phyloP scores from a whole-genome alignment of 2,888 invertebrate species.

The Deilephila elpenor region DNA sequence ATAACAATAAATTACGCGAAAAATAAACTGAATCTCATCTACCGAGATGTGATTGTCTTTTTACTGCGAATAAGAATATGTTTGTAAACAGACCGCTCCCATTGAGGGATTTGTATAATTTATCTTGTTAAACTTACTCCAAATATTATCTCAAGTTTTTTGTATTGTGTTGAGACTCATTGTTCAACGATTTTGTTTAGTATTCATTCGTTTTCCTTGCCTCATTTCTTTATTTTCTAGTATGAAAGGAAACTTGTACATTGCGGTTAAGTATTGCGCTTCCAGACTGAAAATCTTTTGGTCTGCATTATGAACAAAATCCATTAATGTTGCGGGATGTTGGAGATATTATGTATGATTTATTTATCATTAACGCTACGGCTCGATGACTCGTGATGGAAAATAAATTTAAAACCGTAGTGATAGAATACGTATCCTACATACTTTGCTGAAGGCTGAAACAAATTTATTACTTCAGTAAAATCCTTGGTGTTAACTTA shows the following conservation, averaged over 20 bases:
- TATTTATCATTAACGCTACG: background rate
- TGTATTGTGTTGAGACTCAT: background rate
- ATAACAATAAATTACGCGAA: conserved; percentile 72
- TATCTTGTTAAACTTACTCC: conserved; percentile 22
- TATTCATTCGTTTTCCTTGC: conserved; percentile 1
- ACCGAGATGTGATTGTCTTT: conserved; percentile 24
- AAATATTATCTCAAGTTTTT: conserved; percentile 15
- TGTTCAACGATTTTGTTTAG: background rate
- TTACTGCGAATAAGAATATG: conserved; percentile 30
- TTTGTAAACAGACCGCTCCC: conserved; percentile 28
- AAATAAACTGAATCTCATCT: conserved; percentile 68
- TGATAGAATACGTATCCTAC: too few species aligned
- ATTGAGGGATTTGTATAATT: conserved; percentile 27
- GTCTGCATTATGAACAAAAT: background rate
- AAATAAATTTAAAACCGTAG: too few species aligned
- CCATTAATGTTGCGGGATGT: background rate
- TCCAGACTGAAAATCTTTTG: background rate
- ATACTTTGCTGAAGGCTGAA: too few species aligned
- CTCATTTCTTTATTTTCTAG: background rate
- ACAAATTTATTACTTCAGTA: too few species aligned
- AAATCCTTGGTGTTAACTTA: too few species aligned
- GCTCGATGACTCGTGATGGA: too few species aligned
- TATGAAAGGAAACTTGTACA: background rate
- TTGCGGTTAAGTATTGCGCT: background rate
- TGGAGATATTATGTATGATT: background rate